Conservation (phyloP, 2,888 invertebrate species). For the Branchipolynoe longqiensis region DNA sequence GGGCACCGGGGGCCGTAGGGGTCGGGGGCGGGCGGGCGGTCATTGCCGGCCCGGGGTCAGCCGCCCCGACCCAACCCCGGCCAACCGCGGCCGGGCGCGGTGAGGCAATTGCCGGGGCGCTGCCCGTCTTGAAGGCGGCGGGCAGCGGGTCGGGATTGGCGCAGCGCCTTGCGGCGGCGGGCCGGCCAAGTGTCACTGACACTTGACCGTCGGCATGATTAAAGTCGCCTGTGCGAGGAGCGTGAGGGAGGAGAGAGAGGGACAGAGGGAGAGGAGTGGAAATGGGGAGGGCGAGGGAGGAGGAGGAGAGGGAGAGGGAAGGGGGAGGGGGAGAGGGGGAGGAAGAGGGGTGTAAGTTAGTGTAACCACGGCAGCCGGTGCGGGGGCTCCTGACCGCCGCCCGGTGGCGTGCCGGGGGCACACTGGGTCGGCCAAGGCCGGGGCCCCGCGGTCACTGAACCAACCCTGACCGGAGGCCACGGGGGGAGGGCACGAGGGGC, state of each 20-base stretch:
- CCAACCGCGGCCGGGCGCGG: slow-evolving; percentile 4
- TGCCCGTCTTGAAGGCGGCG: slow-evolving; percentile 25
- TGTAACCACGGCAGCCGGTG: slow-evolving; percentile 39
- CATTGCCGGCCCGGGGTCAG: slow-evolving; percentile 34
- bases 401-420: neutral
- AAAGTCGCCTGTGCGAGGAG: slow-evolving; percentile 51
- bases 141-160: slow-evolving; percentile 19
- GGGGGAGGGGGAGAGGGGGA: no score
- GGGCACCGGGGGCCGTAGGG: slow-evolving; percentile 18
- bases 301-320: no score
- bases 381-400: neutral
- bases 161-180: slow-evolving; percentile 7
- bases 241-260: no score
- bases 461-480: no score
- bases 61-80: slow-evolving; percentile 15
- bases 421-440: no score
- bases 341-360: neutral
- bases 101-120: slow-evolving; percentile 51
- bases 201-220: slow-evolving; percentile 51
- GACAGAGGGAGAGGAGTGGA: no score
- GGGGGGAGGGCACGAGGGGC: no score
- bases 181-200: slow-evolving; percentile 40
- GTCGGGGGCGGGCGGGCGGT: neutral
- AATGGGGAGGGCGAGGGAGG: no score
- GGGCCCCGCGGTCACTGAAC: neutral